These are phyloP conservation scores for Enteromius argenteus DNA, from an alignment of 2,797 vertebrate species.

Conservation along the genomic window DNA sequence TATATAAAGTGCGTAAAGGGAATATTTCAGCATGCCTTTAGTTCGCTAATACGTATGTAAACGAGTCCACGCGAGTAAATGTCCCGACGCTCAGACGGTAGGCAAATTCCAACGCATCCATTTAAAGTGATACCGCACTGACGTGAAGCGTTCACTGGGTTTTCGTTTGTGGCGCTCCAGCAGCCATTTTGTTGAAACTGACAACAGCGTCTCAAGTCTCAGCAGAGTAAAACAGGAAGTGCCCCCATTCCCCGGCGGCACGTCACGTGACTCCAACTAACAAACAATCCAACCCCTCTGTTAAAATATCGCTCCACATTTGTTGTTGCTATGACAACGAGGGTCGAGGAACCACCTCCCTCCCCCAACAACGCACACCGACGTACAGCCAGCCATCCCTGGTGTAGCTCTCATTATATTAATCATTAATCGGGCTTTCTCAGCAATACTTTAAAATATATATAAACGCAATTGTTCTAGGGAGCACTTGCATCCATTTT, in stretches of 20 bases:
- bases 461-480: not conserved
- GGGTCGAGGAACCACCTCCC: conserved; percentile 57
- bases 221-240: conserved; percentile 75
- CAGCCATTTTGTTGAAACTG: conserved; percentile 87
- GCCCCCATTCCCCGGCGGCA: conserved; percentile 59
- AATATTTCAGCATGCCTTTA: conserved; percentile 47
- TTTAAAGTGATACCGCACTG: conserved; percentile 62
- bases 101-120: conserved; percentile 44
- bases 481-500: not conserved
- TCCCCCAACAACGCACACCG: conserved; percentile 15
- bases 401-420: not conserved
- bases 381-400: not conserved
- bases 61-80: conserved; percentile 45
- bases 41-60: conserved; percentile 49
- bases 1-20: conserved; percentile 62
- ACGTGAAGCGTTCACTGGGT: conserved; percentile 74
- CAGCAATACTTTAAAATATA: not conserved
- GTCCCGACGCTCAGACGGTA: conserved; percentile 11
- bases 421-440: not conserved
- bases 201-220: conserved; percentile 76
- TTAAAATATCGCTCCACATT: conserved; percentile 64
- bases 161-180: conserved; percentile 74
- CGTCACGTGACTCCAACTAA: conserved; percentile 80
- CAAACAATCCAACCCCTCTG: conserved; percentile 75
- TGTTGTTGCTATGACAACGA: conserved; percentile 78